Percentiles rank a stretch among this genome's conserved stretches.
Conservation (phyloP, 2,888 invertebrate species). For the Dione juno region DNA sequence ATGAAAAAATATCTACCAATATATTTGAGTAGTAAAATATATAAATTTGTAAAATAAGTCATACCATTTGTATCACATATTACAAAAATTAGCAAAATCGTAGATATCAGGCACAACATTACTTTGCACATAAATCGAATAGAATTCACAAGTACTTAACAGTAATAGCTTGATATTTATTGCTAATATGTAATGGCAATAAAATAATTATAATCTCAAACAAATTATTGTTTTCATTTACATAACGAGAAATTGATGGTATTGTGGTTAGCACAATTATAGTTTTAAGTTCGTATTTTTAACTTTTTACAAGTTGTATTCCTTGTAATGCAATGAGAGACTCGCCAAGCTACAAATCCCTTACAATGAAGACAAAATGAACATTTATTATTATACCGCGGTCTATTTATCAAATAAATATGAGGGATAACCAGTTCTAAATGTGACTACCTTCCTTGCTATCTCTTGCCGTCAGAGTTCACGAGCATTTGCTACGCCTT, state of each 20-base stretch:
- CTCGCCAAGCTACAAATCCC: too few species aligned
- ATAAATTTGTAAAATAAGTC: neutral
- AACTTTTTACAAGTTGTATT: too few species aligned
- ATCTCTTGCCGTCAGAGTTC: too few species aligned
- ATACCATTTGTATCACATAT: conserved; percentile 17
- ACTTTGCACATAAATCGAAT: neutral
- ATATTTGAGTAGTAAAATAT: neutral
- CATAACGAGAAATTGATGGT: neutral
- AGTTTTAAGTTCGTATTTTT: neutral
- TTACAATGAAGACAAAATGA: too few species aligned
- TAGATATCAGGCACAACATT: conserved; percentile 10
- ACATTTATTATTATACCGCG: too few species aligned
- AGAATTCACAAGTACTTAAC: conserved; percentile 1
- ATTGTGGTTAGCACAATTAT: neutral
- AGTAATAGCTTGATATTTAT: conserved; percentile 7
- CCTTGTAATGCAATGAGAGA: too few species aligned
- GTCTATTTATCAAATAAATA: too few species aligned
- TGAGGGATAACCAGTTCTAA: too few species aligned
- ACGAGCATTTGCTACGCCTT: too few species aligned
- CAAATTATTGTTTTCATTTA: conserved; percentile 4
- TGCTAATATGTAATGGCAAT: neutral
- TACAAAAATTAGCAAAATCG: conserved; percentile 9
- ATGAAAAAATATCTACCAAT: neutral
- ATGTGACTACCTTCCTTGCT: too few species aligned
- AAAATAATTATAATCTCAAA: neutral